Evolutionary conservation across 1,140 invertebrate species (phyloP), one percentile per base, ranked within the genome.

Genomic region (Sweltsa coloradensis): DNA sequence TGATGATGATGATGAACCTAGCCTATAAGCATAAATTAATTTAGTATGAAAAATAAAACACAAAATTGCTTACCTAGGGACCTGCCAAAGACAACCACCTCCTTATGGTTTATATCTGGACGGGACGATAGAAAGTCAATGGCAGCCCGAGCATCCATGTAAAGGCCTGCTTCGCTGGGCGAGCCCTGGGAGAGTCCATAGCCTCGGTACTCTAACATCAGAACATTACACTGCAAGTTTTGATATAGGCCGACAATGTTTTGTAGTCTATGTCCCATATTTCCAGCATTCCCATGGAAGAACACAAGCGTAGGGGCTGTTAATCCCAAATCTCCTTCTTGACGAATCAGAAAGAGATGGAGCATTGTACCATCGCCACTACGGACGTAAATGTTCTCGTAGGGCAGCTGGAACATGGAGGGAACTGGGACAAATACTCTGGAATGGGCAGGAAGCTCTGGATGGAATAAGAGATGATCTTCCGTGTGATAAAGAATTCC

Each of bases 221-320:
- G 64, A 51, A 96, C 74, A 65, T 96, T 96, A 52, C 83, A 87
- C 47, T 79, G 74, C 25, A 91, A 63, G 60, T 80, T 77, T 57
- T 83, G 74, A 68, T 85, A 91, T 19, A 96, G 67, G 7, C 83
- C 85, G 55, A 74, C 74, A 25, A 76, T 78, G 66, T 89, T 89
- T 51, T 81, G 74, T 47, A 91, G 66, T 51, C 85, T 79, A 62
- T 95, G 90, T 1, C 91, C 92, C 73, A 96, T 89, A 63, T 97
- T 96, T 14, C 92, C 92, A 49, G 92, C 91, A 79, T 96, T 96
- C 6, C 92, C 92, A 73, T 97, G 92, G 41, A 97, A 80, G 68
- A 87, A 95, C 14, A 96, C 65, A 53, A 96, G 67, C 1, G 90
- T 94, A 1, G 87, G 85, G 39, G 72, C 74, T 31, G 66, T 63